Evolutionary conservation across 2,113 vertebrate genomes (phyloP), one percentile per base, ranked within the genome.

Genomic region (Psilopsiagon aymara): DNA sequence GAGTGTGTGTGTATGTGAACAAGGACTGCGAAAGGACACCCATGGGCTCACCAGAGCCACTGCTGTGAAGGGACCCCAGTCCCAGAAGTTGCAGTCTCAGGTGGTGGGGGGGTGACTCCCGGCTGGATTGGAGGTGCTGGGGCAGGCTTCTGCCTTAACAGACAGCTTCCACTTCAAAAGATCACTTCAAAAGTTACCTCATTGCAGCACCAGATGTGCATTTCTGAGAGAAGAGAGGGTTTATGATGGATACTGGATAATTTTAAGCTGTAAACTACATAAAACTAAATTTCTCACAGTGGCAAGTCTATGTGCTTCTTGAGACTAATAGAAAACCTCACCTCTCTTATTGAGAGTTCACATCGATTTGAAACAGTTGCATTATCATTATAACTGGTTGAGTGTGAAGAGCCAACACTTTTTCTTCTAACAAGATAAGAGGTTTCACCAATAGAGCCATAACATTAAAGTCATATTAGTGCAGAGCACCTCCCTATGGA

Each of bases 401-500:
- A n/a, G 18, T 7, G 64, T 7, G 18, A 33, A 67, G 55, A 41
- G 27, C 27, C 44, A 37, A 17, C 3, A 0, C 16, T n/a, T 59
- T n/a, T 59, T 17, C 44, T 57, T 6, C 25, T 46, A 31, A 43
- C 16, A 6, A 13, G 7, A 2, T 27, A 11, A 28, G n/a, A 25
- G 25, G 17, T 19, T 77, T 49, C 35, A 19, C 1, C 46, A 37
- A 31, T 1, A 16, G 17, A 70, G 39, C 39, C 23, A 2, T 9
- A 27, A 7, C n/a, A 47, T 37, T 29, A 35, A 47, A 5, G 2
- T 7, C 47, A 1, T 5, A 5, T 64, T 20, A 14, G 39, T 29
- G 11, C 15, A 15, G 57, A 13, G 5, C 10, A 1, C 2, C 27
- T 31, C 33, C n/a, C 75, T 8, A 7, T 1, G 16, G 27, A 44